These are phyloP conservation scores for Ceratosolen solmsi DNA, from an alignment of 1,140 invertebrate species.

Conservation along the genomic window DNA sequence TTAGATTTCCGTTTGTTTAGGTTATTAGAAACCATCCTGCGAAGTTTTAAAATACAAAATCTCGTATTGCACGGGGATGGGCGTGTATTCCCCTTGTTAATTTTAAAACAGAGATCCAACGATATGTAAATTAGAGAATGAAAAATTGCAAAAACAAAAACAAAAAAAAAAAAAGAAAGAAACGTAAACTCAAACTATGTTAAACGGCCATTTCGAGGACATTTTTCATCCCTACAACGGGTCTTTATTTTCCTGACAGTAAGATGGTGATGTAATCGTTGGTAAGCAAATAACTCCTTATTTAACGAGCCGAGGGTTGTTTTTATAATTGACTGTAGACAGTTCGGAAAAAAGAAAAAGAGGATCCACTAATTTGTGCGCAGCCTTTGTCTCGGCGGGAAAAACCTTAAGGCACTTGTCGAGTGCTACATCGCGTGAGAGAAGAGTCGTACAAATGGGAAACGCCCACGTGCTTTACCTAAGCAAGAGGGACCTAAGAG, in stretches of 20 bases:
- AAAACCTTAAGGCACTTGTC: conserved; percentile 11
- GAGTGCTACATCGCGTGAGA: conserved; percentile 1
- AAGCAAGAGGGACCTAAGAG: neutral
- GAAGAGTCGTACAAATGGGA: conserved; percentile 53
- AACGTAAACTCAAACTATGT: neutral
- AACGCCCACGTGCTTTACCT: conserved; percentile 38
- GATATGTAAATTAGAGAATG: neutral
- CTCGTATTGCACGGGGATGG: neutral
- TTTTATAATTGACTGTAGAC: conserved; percentile 45
- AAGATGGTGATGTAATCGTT: conserved; percentile 24
- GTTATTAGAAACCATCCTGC: neutral
- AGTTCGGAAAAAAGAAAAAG: neutral
- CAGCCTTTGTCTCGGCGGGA: neutral
- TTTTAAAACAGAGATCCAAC: neutral
- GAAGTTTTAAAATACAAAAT: neutral
- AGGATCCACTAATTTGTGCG: neutral
- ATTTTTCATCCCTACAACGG: conserved; percentile 4
- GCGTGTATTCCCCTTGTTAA: neutral
- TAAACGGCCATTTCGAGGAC: conserved; percentile 3
- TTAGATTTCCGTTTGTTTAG: neutral
- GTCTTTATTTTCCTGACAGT: conserved; percentile 4
- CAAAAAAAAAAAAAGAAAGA: too few species aligned
- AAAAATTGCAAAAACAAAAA: neutral
- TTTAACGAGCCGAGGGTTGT: conserved; percentile 39
- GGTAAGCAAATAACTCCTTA: neutral